phyloP scores from a whole-genome alignment of 2,113 vertebrate genomes.

The Corapipo altera region DNA sequence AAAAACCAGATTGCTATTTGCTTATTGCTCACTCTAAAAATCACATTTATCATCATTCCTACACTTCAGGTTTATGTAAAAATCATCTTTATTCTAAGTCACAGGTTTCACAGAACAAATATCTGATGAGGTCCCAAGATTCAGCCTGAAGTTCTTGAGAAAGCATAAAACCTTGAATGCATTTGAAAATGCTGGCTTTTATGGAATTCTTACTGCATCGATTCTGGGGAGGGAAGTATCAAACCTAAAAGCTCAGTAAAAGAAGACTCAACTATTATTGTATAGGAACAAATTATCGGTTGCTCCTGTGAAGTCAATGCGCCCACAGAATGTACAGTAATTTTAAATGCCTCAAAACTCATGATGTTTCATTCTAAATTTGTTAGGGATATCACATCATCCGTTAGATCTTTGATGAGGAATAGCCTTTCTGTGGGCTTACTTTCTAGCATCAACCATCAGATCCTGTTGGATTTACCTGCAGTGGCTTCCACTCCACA shows the following conservation, averaged over 20 bases:
- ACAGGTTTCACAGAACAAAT: neutral
- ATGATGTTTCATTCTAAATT: neutral
- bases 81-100: neutral
- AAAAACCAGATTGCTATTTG: neutral
- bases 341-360: neutral
- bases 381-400: neutral
- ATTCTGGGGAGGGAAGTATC: neutral
- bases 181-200: neutral
- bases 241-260: neutral
- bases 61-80: neutral
- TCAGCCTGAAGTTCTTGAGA: neutral
- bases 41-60: neutral
- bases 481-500: neutral
- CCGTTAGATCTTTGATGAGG: neutral
- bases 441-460: neutral
- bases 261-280: neutral
- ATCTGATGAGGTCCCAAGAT: neutral
- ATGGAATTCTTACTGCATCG: neutral
- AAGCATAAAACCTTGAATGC: neutral
- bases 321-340: neutral
- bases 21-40: neutral
- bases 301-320: neutral
- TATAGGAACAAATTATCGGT: fast-evolving
- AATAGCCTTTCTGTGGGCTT: neutral
- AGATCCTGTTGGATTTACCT: neutral